Evolutionary conservation across 2,113 vertebrate species (phyloP).

Genomic region (Datnioides undecimradiatus): DNA sequence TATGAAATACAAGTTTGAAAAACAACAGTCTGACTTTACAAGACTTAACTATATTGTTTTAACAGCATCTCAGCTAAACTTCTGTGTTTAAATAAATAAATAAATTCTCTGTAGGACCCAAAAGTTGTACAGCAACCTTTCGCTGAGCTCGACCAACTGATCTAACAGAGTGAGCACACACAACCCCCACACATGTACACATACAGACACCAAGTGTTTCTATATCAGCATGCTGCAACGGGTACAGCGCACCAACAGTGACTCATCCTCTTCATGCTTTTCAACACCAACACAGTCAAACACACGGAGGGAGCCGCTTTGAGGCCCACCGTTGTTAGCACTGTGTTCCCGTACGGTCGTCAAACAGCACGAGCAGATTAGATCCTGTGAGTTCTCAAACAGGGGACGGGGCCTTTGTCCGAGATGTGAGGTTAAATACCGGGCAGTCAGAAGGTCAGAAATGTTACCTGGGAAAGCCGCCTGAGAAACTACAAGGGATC

Average conservation of each 20-base stretch:
- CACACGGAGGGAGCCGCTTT: constrained; percentile 54
- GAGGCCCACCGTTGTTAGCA: constrained; percentile 13
- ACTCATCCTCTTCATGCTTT: constrained; percentile 72
- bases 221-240: constrained; percentile 49
- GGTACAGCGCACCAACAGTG: constrained; percentile 52
- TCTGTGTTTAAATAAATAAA: not conserved
- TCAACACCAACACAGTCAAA: constrained; percentile 68
- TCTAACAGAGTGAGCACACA: constrained; percentile 13
- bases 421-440: constrained; percentile 10
- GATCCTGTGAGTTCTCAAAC: constrained; percentile 20
- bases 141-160: not conserved
- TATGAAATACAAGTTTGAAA: no score
- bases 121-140: constrained; percentile 9
- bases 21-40: not conserved
- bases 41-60: not conserved
- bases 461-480: no score
- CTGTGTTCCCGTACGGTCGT: constrained; percentile 2
- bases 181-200: constrained; percentile 32
- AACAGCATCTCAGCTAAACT: not conserved
- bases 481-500: no score
- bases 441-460: not conserved
- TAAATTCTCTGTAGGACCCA: not conserved
- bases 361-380: constrained; percentile 35
- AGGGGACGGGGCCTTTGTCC: not conserved
- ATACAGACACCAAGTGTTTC: constrained; percentile 62